Percentiles rank a stretch among this genome's conserved stretches.
phyloP scores from a whole-genome alignment of 2,797 vertebrate genomes.

The Peromyscus aztecus region DNA sequence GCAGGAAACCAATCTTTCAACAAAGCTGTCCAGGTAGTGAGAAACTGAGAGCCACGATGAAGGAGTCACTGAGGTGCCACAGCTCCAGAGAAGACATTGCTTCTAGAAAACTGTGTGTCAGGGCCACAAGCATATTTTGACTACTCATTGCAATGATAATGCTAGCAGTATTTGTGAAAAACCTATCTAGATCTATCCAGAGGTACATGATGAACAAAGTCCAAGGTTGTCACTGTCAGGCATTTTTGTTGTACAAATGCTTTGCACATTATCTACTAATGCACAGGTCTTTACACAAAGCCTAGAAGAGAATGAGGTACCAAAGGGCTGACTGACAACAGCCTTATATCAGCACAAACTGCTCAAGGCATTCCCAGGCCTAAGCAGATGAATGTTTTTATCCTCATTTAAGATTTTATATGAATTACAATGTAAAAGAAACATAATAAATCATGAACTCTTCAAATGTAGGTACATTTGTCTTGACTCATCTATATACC shows the following conservation, averaged over 20 bases:
- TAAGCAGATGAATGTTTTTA: neutral
- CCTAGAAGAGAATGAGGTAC: neutral
- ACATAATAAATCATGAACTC: neutral
- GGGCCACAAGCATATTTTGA: neutral
- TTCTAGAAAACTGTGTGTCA: neutral
- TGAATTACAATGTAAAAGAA: conserved; percentile 32
- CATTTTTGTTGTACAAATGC: neutral
- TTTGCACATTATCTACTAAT: neutral
- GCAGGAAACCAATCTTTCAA: neutral
- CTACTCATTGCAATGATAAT: neutral
- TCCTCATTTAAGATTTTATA: conserved; percentile 52
- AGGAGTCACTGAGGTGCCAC: neutral
- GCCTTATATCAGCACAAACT: neutral
- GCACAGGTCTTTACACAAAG: neutral
- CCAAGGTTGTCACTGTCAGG: neutral
- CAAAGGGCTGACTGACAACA: neutral
- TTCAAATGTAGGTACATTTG: neutral
- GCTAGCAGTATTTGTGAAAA: neutral
- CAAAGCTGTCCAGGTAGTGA: neutral
- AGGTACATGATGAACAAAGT: neutral
- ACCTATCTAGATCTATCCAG: neutral
- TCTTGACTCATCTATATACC: neutral
- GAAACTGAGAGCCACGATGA: neutral
- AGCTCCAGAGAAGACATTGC: neutral
- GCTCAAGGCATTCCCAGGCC: neutral